Conservation (phyloP, 1,140 invertebrate species). For the Lasioglossum baleicum region DNA sequence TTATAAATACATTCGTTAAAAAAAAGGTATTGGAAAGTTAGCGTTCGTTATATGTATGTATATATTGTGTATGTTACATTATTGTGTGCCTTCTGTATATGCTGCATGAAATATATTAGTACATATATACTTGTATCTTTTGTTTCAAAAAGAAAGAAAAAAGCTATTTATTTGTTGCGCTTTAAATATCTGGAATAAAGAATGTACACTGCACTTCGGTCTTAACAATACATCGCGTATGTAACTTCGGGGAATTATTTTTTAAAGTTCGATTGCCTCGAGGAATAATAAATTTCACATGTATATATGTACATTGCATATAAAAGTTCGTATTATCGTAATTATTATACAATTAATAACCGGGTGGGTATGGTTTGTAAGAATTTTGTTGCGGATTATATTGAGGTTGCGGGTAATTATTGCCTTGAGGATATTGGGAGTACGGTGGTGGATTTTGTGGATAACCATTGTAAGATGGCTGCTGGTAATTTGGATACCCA, state of each 20-base stretch:
- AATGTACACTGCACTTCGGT: background rate
- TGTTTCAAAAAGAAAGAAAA: background rate
- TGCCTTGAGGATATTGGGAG: slow-evolving; percentile 60
- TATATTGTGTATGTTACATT: slow-evolving; percentile 19
- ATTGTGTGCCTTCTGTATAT: background rate
- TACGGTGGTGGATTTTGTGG: slow-evolving; percentile 72
- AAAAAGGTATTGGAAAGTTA: slow-evolving; percentile 17
- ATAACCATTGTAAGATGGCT: slow-evolving; percentile 70
- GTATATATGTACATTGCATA: slow-evolving; percentile 21
- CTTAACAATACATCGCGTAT: background rate
- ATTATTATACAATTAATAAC: slow-evolving; percentile 49
- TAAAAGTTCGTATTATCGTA: slow-evolving; percentile 18
- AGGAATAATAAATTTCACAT: background rate
- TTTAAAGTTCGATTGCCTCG: background rate
- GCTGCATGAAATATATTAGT: slow-evolving; percentile 8
- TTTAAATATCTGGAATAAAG: background rate
- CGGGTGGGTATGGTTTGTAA: slow-evolving; percentile 57
- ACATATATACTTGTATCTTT: background rate
- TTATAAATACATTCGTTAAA: slow-evolving; percentile 19
- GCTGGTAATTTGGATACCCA: slow-evolving; percentile 76
- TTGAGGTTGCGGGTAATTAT: slow-evolving; percentile 49
- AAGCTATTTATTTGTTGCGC: background rate
- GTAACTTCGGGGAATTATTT: background rate
- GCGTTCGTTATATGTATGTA: background rate
- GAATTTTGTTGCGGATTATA: slow-evolving; percentile 57